Conservation (phyloP, 1,140 invertebrate genomes). For the Limonius californicus region DNA sequence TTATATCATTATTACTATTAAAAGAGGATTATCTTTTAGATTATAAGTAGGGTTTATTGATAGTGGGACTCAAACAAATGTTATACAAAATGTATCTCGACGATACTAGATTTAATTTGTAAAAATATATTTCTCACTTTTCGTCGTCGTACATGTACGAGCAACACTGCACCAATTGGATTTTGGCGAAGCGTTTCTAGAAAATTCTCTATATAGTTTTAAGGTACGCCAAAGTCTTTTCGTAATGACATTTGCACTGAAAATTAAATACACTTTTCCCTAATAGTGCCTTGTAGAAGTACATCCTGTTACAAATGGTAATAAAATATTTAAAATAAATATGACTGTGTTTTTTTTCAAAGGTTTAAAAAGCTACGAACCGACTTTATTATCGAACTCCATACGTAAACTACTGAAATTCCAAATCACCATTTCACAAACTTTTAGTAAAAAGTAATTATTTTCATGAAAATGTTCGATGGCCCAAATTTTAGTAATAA, state of each 20-base stretch:
- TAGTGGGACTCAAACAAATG: constrained; percentile 7
- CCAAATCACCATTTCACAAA: too few species aligned
- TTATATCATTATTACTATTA: neutral
- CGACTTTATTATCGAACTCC: too few species aligned
- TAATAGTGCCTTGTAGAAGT: constrained; percentile 7
- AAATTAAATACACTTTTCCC: constrained; percentile 1
- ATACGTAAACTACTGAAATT: too few species aligned
- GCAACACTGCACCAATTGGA: neutral
- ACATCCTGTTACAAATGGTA: neutral
- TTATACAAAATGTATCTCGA: neutral
- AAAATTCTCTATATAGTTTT: neutral
- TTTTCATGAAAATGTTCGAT: too few species aligned
- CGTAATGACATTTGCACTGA: neutral
- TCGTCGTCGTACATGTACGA: neutral
- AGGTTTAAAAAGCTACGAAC: too few species aligned
- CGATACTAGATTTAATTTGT: too few species aligned
- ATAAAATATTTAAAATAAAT: neutral
- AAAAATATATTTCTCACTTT: neutral
- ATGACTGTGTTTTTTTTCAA: neutral
- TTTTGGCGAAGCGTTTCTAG: neutral
- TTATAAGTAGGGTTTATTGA: neutral
- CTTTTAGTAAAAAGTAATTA: too few species aligned
- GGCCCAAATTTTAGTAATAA: too few species aligned
- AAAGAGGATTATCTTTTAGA: neutral
- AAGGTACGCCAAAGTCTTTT: neutral